phyloP scores from a whole-genome alignment of 2,113 vertebrate genomes.

The Piprites chloris region DNA sequence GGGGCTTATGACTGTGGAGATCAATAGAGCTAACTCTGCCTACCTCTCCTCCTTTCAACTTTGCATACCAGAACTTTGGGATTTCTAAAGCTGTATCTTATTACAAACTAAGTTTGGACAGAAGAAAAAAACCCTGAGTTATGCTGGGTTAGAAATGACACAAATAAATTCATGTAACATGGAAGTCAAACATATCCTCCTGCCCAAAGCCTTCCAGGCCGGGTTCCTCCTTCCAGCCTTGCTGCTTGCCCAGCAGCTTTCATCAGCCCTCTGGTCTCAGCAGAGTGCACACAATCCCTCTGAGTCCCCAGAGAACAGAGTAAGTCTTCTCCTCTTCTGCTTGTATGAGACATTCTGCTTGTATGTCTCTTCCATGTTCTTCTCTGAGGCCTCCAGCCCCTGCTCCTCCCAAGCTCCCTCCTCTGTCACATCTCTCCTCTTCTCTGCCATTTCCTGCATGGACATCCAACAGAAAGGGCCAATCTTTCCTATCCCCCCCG shows the following conservation, averaged over 20 bases:
- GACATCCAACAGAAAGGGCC: background rate
- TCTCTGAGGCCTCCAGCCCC: background rate
- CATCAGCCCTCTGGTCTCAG: background rate
- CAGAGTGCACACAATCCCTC: background rate
- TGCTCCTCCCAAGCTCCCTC: background rate
- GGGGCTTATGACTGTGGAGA: background rate
- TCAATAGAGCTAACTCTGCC: background rate
- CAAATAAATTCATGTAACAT: background rate
- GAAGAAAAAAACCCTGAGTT: background rate
- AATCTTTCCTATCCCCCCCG: background rate
- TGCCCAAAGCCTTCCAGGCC: background rate
- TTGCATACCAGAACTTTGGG: background rate
- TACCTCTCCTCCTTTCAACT: background rate
- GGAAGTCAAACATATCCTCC: background rate
- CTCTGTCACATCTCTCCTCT: background rate
- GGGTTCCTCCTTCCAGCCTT: background rate
- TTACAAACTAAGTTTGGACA: background rate
- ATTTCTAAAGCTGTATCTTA: background rate
- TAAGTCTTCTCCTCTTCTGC: background rate
- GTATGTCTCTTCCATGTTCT: background rate
- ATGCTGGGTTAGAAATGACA: background rate
- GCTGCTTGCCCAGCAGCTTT: background rate
- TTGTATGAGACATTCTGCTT: background rate
- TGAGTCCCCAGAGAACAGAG: background rate
- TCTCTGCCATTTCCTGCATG: background rate